Evolutionary conservation across 1,140 invertebrate species (phyloP).

Genomic region (Diorhabda carinulata): DNA sequence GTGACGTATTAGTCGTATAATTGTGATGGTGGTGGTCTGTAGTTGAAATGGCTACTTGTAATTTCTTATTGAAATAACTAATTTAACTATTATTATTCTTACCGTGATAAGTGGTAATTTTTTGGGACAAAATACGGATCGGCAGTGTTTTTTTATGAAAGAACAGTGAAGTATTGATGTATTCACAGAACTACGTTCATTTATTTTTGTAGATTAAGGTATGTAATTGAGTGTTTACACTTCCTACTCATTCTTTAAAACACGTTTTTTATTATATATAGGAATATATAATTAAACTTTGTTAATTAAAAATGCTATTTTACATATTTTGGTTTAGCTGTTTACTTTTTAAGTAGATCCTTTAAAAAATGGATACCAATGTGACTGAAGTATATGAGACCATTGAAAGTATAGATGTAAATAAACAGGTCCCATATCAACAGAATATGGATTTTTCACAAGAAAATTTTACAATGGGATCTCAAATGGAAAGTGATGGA

Average conservation of each 20-base stretch:
- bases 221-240: background rate
- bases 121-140: no score
- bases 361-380: slow-evolving; percentile 3
- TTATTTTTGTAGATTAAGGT: background rate
- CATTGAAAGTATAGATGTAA: background rate
- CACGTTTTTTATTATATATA: background rate
- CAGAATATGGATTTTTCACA: background rate
- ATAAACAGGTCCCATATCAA: background rate
- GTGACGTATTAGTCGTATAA: no score
- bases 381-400: slow-evolving; percentile 7
- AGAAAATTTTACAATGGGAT: background rate
- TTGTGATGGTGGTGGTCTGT: no score
- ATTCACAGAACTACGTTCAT: background rate
- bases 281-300: no score
- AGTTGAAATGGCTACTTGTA: no score
- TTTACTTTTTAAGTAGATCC: background rate
- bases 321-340: no score
- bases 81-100: no score
- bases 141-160: no score
- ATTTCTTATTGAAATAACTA: no score
- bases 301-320: no score
- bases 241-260: background rate
- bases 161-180: background rate
- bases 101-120: no score
- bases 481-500: background rate